These are phyloP conservation scores for Dromas ardeola DNA, from an alignment of 2,113 vertebrate genomes.

Conservation along the genomic window DNA sequence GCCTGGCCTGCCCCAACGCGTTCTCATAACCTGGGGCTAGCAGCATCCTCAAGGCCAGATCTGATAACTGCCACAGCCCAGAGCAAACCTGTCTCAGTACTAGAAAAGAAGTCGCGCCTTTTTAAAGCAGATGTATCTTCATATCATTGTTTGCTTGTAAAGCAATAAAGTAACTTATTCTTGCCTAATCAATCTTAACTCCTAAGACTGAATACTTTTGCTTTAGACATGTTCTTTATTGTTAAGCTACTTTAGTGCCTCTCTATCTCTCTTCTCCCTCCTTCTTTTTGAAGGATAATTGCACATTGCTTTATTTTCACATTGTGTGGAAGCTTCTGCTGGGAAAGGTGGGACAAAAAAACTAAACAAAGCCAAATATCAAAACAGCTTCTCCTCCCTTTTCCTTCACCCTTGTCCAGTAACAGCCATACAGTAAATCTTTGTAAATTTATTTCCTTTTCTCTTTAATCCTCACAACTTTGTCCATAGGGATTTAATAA, in stretches of 20 bases:
- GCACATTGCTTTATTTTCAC: not conserved
- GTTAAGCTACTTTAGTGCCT: not conserved
- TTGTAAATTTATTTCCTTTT: not conserved
- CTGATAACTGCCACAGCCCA: not conserved
- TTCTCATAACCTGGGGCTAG: not conserved
- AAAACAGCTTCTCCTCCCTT: not conserved
- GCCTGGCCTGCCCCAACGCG: not conserved
- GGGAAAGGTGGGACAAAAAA: not conserved
- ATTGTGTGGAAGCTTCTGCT: not conserved
- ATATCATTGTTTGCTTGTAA: slow-evolving; percentile 32
- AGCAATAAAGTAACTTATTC: slow-evolving; percentile 24
- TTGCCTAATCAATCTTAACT: not conserved
- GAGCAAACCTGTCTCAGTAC: not conserved
- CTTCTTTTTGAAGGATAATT: not conserved
- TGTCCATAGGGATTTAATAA: not conserved
- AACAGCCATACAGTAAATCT: not conserved
- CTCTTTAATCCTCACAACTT: not conserved
- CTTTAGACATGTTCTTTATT: not conserved
- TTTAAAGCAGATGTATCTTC: slow-evolving; percentile 37
- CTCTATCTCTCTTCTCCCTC: not conserved
- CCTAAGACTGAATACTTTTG: slow-evolving; percentile 28
- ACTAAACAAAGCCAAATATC: not conserved
- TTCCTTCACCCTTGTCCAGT: not conserved
- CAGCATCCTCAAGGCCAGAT: not conserved
- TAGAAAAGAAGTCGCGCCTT: not conserved